Conservation (phyloP, 2,113 vertebrate genomes). For the Bambusicola thoracicus region DNA sequence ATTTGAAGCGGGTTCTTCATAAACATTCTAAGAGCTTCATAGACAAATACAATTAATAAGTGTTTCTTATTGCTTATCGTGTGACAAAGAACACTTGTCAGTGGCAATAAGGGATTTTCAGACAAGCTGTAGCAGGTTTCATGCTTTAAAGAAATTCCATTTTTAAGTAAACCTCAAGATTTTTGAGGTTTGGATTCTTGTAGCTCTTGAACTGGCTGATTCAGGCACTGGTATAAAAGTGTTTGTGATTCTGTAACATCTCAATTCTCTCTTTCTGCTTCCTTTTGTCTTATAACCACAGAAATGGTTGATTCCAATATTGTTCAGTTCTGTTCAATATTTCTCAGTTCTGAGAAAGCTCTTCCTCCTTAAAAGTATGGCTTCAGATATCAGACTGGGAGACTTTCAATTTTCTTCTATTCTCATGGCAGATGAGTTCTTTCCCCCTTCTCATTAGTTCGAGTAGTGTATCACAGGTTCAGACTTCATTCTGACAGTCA, state of each 20-base stretch:
- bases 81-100: background rate
- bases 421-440: background rate
- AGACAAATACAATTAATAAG: background rate
- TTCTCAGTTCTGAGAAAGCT: background rate
- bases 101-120: background rate
- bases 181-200: background rate
- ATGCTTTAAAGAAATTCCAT: background rate
- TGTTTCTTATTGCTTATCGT: background rate
- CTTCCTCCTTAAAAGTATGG: background rate
- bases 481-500: background rate
- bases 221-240: background rate
- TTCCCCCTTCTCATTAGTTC: background rate
- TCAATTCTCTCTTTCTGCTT: background rate
- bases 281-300: background rate
- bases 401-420: background rate
- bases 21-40: background rate
- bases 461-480: background rate
- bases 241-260: background rate
- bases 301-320: background rate
- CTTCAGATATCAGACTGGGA: background rate
- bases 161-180: background rate
- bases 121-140: background rate
- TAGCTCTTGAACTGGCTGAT: background rate
- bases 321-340: background rate
- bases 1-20: background rate